Conservation (phyloP, 2,113 vertebrate genomes). For the Maylandia zebra region DNA sequence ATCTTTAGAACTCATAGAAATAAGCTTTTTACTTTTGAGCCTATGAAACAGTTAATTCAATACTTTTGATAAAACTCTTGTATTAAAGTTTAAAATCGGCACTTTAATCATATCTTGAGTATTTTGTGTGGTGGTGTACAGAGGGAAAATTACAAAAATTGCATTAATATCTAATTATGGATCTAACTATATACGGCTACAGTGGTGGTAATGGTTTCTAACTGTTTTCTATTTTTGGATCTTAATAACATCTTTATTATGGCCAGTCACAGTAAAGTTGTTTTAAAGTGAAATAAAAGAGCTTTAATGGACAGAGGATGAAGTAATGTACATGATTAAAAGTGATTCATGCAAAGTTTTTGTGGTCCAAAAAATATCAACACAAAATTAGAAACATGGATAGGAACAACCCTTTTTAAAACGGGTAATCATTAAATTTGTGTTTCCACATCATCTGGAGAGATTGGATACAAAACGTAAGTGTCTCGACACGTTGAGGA, state of each 20-base stretch:
- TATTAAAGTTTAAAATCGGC: neutral
- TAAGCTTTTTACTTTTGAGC: neutral
- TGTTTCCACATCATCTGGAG: neutral
- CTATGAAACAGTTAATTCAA: neutral
- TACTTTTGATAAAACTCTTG: neutral
- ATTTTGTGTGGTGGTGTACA: neutral
- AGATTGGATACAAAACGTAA: too few species aligned
- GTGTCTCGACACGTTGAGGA: fast-evolving
- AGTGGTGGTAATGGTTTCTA: neutral
- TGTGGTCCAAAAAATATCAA: neutral
- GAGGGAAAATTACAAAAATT: neutral
- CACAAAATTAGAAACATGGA: neutral
- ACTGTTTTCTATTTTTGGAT: neutral
- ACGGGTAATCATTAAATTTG: neutral
- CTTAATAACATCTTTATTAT: too few species aligned
- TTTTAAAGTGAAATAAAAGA: neutral
- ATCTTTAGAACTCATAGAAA: neutral
- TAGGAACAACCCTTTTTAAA: fast-evolving
- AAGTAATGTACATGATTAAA: neutral
- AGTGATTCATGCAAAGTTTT: neutral
- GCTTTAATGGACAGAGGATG: neutral
- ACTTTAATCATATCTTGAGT: neutral
- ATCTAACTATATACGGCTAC: neutral
- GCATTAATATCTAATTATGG: neutral
- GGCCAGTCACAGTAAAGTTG: neutral